Conservation (phyloP, 2,888 invertebrate species). For the Ernsta delagoae region DNA sequence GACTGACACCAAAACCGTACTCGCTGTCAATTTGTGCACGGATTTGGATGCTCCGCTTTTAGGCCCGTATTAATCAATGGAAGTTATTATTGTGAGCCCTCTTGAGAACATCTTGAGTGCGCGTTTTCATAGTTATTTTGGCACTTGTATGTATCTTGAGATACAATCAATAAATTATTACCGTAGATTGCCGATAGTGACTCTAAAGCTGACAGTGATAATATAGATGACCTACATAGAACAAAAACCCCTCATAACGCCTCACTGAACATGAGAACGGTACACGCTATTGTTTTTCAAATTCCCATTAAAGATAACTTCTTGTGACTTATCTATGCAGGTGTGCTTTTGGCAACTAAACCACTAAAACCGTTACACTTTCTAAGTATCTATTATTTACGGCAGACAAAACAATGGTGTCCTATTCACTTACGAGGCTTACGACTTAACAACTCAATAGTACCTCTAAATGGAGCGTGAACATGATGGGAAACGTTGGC, state of each 20-base stretch:
- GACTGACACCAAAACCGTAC: too few species aligned
- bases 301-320: slow-evolving; percentile 1
- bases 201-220: too few species aligned
- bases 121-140: too few species aligned
- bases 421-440: slow-evolving; percentile 1
- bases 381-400: slow-evolving; percentile 2
- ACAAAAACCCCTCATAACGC: neutral
- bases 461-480: slow-evolving; percentile 7
- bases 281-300: neutral
- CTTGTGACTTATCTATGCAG: neutral
- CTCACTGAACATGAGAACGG: neutral
- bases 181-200: too few species aligned
- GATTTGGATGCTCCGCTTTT: too few species aligned
- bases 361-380: neutral
- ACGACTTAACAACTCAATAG: slow-evolving; percentile 3
- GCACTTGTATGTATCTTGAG: too few species aligned
- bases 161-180: too few species aligned
- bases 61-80: too few species aligned
- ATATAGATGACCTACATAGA: too few species aligned
- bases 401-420: slow-evolving; percentile 3
- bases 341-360: slow-evolving; percentile 6
- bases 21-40: too few species aligned
- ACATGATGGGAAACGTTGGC: neutral
- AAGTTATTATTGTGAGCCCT: too few species aligned
- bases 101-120: too few species aligned